phyloP scores from a whole-genome alignment of 2,113 vertebrate species.

The Cryptotis parvus region DNA sequence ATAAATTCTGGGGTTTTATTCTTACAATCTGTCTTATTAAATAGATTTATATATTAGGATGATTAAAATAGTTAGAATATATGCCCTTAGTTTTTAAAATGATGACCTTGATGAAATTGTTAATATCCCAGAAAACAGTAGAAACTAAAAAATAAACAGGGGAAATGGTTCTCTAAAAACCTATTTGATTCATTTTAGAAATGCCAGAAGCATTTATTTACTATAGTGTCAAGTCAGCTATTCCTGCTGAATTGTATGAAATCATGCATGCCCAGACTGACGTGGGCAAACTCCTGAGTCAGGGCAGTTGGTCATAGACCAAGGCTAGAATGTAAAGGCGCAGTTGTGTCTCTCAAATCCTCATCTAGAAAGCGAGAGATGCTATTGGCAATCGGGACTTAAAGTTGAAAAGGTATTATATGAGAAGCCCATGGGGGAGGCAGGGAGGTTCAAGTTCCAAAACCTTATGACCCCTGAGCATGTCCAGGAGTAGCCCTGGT shows the following conservation, averaged over 20 bases:
- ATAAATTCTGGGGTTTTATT: background rate
- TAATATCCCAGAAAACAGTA: slow-evolving; percentile 33
- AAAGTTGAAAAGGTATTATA: no score
- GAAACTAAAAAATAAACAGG: slow-evolving; percentile 27
- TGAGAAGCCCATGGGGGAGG: no score
- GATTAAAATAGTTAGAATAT: background rate
- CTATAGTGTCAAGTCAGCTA: background rate
- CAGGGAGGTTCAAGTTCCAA: no score
- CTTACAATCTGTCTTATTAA: background rate
- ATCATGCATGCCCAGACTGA: background rate
- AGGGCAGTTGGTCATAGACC: background rate
- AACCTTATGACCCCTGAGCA: no score
- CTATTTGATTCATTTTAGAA: background rate
- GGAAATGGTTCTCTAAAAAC: background rate
- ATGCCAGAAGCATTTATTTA: background rate
- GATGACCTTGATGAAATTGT: background rate
- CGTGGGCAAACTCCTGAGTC: background rate
- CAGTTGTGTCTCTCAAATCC: background rate
- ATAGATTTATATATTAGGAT: background rate
- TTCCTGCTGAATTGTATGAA: background rate
- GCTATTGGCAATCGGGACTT: no score
- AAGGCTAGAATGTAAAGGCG: background rate
- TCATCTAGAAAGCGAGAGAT: background rate
- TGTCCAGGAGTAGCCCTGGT: no score
- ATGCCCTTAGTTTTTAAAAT: background rate